phyloP scores from a whole-genome alignment of 1,140 invertebrate species.

The Condylostylus longicornis region DNA sequence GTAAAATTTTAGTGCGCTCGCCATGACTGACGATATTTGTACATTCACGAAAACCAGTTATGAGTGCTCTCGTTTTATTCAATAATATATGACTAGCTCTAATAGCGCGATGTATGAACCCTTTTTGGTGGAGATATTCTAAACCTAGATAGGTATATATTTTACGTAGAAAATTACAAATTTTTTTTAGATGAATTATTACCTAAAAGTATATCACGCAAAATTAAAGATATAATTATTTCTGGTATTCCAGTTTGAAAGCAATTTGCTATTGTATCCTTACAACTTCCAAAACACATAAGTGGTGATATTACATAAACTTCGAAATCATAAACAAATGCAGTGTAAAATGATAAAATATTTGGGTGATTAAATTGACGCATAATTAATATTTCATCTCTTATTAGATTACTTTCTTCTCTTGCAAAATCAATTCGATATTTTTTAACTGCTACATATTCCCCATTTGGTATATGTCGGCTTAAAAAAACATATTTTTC shows the following conservation, averaged over 20 bases:
- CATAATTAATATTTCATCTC: constrained; percentile 59
- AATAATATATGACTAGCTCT: constrained; percentile 66
- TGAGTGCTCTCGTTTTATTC: constrained; percentile 22
- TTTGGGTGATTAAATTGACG: constrained; percentile 65
- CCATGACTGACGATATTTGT: constrained; percentile 56
- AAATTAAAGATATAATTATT: constrained; percentile 58
- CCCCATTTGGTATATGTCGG: constrained; percentile 46
- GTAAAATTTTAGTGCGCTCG: constrained; percentile 47
- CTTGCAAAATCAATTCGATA: constrained; percentile 56
- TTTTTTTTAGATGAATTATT: too few species aligned
- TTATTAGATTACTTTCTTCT: constrained; percentile 48
- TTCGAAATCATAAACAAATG: constrained; percentile 57
- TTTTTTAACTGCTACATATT: constrained; percentile 56
- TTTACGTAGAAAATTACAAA: too few species aligned
- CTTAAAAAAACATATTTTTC: too few species aligned
- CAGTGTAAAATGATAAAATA: constrained; percentile 53
- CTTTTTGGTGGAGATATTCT: constrained; percentile 68
- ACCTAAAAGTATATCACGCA: constrained; percentile 57
- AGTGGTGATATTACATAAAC: constrained; percentile 65
- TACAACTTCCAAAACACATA: constrained; percentile 67
- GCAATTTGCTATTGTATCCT: constrained; percentile 59
- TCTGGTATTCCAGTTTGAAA: constrained; percentile 69
- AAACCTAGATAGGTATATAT: too few species aligned
- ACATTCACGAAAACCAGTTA: constrained; percentile 65
- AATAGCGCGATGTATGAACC: constrained; percentile 77